Base-by-base conservation (phyloP, 2,113 vertebrate genomes). In the Athene cunicularia region DNA sequence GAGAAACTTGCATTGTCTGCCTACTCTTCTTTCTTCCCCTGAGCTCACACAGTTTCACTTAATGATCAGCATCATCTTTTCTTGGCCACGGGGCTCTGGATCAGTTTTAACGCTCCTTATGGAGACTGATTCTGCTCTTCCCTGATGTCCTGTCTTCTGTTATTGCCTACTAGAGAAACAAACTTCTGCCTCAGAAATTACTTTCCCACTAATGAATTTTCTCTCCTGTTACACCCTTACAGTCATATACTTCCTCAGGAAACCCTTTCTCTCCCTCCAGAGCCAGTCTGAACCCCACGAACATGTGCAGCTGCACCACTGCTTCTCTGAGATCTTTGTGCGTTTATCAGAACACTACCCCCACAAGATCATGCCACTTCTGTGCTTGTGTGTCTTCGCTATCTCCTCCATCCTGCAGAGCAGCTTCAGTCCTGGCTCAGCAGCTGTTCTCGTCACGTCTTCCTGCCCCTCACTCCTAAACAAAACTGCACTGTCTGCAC, bases 21-120 rank as follows among this genome's bases (percentile, higher is more conserved):
- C 35, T 80, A 16, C 17, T 83, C 4, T 80, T 5, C 23, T 33
- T 43, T 68, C 56, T 35, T 59, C 4, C 9, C 5, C 21, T 21
- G 15, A 84, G 37, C 37, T 35, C 12, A 39, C 9, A 6, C 32
- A 41, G 20, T 60, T 41, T 50, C 71, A 80, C 30, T 33, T 58
- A 24, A 18, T 15, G 32, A 86, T 39, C 52, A 43, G 23, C 0
- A 0, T 22, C 21, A 68, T 14, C 28, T 12, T 37, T 84, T 58
- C 71, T 22, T 43, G 56, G 39, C 14, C 60, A 43, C 0, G 1
- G 15, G 24, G 59, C 18, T 73, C 43, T 35, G 67, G 18, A 21
- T 68, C 68, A 59, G 58, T 37, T 75, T 81, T 14, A 7, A 4
- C n/a, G 37, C 23, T 66, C 47, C 26, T 30, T 47, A 35, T 1